Evolutionary conservation across 2,888 invertebrate species (phyloP).

Genomic region (Ormia ochracea): DNA sequence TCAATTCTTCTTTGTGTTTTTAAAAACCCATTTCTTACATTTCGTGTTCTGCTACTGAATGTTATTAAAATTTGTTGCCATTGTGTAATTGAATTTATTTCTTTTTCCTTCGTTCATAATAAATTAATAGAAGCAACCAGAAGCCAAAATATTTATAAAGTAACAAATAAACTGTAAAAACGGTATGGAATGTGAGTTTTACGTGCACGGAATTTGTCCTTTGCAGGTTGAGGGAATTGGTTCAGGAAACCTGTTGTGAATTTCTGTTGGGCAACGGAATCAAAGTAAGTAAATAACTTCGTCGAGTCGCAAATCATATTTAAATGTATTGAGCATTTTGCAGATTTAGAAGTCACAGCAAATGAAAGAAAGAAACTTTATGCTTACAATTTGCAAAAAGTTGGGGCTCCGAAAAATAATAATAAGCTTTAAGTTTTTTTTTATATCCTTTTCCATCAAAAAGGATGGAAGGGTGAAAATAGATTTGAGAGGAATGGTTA

Average conservation of each 20-base stretch:
- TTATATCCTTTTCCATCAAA: too few species aligned
- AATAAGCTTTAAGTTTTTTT: too few species aligned
- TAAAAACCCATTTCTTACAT: not conserved
- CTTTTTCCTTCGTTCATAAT: not conserved
- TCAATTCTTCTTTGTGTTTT: too few species aligned
- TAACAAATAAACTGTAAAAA: not conserved
- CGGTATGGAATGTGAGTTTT: not conserved
- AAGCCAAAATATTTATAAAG: not conserved
- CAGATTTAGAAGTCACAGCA: not conserved
- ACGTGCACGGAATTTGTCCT: conserved; percentile 24
- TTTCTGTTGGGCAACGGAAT: not conserved
- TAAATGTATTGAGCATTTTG: not conserved
- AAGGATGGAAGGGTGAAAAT: too few species aligned
- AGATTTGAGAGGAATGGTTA: too few species aligned
- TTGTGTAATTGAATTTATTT: conserved; percentile 42
- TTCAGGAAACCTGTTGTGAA: not conserved
- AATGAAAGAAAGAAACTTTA: conserved; percentile 25
- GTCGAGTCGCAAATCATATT: conserved; percentile 12
- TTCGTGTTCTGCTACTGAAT: not conserved
- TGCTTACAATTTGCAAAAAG: conserved; percentile 48
- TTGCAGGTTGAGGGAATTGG: not conserved
- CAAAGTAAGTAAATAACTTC: not conserved
- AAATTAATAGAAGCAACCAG: conserved; percentile 21
- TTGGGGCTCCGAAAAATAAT: too few species aligned
- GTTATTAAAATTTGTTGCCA: conserved; percentile 31